Evolutionary conservation across 2,113 vertebrate genomes (phyloP), one percentile per base, ranked within the genome.

Genomic region (Manacus vitellinus): DNA sequence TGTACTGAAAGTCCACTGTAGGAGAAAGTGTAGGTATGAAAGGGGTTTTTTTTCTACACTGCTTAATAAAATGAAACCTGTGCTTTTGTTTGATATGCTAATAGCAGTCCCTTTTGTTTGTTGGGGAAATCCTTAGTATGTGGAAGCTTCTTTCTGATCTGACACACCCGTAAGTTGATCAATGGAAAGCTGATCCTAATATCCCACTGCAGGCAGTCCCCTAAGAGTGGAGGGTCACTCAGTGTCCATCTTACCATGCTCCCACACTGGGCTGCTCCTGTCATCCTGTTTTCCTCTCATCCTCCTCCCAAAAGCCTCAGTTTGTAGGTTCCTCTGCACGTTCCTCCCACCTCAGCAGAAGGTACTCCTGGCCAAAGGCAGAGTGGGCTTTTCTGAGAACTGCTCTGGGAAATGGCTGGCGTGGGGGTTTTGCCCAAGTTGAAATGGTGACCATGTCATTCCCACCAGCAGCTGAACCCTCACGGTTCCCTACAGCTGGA

Each of bases 121-220:
- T 33, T 25, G 43, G 72, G 54, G 54, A 65, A 88, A 80, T 90
- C 67, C 49, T 86, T 22, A 10, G 6, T 23, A 6, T 22, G 71
- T 84, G 70, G 63, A 63, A 66, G 59, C 31, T 68, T 47, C 7
- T 3, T 82, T 62, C 37, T 82, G 39, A 9, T 56, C 49, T 73
- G 61, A 17, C 25, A 6, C 0, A 1, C 47, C 82, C 1, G 0
- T 41, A 10, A 80, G 51, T n/a, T 52, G 4, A 65, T 77, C 37
- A 35, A 8, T 46, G 39, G 27, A 18, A 62, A 33, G 18, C 4
- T 46, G n/a, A 41, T 76, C 25, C 63, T 17, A 11, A 35, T 27
- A 17, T 8, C 20, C 31, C 8, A 5, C n/a, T 49, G 70, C 72
- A 43, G 7, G 13, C 52, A 15, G 54, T 55, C 27, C 30, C 37